phyloP scores from a whole-genome alignment of 2,888 invertebrate genomes.

The Pristionchus entomophagus region DNA sequence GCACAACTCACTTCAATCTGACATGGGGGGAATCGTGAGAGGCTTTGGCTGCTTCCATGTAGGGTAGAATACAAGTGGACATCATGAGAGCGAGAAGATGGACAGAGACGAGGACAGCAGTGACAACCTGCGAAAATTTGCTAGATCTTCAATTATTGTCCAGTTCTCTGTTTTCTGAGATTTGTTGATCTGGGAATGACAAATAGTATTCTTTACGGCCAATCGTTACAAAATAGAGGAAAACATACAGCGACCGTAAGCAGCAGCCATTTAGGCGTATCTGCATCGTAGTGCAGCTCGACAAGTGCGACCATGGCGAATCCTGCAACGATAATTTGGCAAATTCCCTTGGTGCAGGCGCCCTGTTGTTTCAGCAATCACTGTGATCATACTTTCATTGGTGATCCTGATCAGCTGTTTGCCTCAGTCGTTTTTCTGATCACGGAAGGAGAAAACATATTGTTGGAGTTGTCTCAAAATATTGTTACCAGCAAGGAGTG shows the following conservation, averaged over 20 bases:
- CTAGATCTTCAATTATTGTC: no score
- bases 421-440: no score
- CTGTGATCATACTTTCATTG: no score
- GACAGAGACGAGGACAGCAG: constrained; percentile 91
- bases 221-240: no score
- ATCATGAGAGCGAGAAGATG: constrained; percentile 96
- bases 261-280: constrained; percentile 81
- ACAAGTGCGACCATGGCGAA: constrained; percentile 84
- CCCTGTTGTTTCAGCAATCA: no score
- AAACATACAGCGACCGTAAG: constrained; percentile 85
- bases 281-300: constrained; percentile 89
- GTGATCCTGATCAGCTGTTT: no score
- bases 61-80: constrained; percentile 93
- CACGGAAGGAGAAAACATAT: no score
- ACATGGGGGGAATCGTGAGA: constrained; percentile 81
- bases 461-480: no score
- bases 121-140: no score
- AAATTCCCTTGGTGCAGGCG: no score
- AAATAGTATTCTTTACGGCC: not conserved
- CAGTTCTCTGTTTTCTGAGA: no score
- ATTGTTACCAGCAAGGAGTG: constrained; percentile 82
- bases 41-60: constrained; percentile 92
- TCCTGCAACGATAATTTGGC: no score
- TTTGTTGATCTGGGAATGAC: not conserved
- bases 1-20: constrained; percentile 68